Base-by-base conservation (phyloP, 92 coral and sea anemone species). In the Parazoanthus atlanticus region DNA sequence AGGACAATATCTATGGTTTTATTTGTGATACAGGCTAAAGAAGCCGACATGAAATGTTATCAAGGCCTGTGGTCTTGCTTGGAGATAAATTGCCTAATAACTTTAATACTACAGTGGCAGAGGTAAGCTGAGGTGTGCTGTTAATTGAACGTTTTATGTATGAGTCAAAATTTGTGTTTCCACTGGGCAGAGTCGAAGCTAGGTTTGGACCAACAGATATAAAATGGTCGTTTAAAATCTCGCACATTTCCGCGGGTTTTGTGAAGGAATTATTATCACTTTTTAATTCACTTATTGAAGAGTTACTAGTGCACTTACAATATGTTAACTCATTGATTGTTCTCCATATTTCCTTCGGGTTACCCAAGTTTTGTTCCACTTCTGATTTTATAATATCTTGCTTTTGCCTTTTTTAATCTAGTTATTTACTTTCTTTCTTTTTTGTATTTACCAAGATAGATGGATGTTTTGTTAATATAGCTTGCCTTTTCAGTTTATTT, bases 11-110 rank as follows among this genome's bases (percentile, higher is more conserved):
- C 38, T 36, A 36, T 58, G 38, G 90, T 32, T 86, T 90, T 90
- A 58, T 86, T 86, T 21, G 86, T 86, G 29, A 90, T 86, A 28
- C 41, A 36, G 49, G 89, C 78, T 46, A 85, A 78, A 43, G 92
- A 90, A 90, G 92, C 47, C 89, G 74, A 76, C 92, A 85, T 12
- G 92, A 90, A 70, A 90, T 90, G 79, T 86, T 90, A 90, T 90
- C 90, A 31, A 90, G 87, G 47, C 90, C 92, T 40, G 92, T 90
- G 79, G 90, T 88, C 83, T 90, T 90, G 83, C 80, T 66, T 61
- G 90, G 40, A 89, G 91, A 36, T 36, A 36, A 36, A 36, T 36
- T 36, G 2, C 38, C 4, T 36, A 83, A 19, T 33, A 82, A 82
- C 88, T 89, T 71, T 74, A 81, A n/a, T 36, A 82, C 91, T 66